Evolutionary conservation across 2,888 invertebrate species (phyloP), one percentile per base, ranked within the genome.

Genomic region (Orthosia gothica): DNA sequence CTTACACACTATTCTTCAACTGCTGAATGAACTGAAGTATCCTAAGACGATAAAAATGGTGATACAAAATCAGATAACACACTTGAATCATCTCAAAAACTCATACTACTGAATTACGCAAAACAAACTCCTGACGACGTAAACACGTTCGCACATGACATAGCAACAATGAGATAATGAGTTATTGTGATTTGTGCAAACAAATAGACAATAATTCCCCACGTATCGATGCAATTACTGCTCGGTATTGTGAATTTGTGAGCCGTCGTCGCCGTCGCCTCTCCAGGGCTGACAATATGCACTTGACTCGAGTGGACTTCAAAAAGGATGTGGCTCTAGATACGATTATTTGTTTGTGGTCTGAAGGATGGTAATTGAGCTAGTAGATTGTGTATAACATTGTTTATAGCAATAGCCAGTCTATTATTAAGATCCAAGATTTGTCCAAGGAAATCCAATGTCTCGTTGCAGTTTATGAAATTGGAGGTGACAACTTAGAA

Each of bases 151-250:
- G 63, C 75, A 74, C 32, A 79, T 75, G 65, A 62, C 83, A 79
- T 75, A 55, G 83, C 75, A 82, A 82, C 79, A 79, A 75, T 66
- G 23, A 82, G 23, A 74, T 70, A 78, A 68, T 79, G 61, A 79
- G 65, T 64, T 67, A 78, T 54, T 55, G 73, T 79, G 72, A 78
- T 85, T 77, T 67, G 72, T 63, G 68, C 74, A 68, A 79, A 73
- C 73, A 82, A 76, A 82, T 57, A 76, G 57, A 71, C 69, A 76
- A 82, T 82, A 84, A 84, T 82, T 85, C 70, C 77, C 72, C 61
- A 62, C 75, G 73, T 86, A 86, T 86, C 82, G 66, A 68, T 79
- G 76, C 73, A 76, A 81, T 84, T 87, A 86, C 82, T 79, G 83
- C 52, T 67, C 73, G 50, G 57, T 83, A 82, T 85, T 84, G 84